Evolutionary conservation across 1,140 invertebrate genomes (phyloP).

Genomic region (Drosophila chauvacae): DNA sequence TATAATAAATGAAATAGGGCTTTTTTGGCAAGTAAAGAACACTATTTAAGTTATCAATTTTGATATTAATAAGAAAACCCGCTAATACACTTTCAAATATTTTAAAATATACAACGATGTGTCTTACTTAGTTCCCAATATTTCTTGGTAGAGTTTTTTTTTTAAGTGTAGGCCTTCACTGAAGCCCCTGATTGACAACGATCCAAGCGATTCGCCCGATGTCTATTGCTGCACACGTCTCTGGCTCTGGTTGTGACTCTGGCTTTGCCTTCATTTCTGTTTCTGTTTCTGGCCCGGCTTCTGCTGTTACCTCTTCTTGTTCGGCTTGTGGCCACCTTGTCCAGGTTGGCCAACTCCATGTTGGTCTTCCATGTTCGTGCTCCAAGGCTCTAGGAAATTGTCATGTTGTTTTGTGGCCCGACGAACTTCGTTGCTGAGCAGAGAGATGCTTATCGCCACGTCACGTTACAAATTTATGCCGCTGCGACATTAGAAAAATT

Average conservation of each 20-base stretch:
- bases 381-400: conserved; percentile 66
- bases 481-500: conserved; percentile 76
- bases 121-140: not conserved
- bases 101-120: not conserved
- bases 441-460: conserved; percentile 69
- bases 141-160: conserved; percentile 3
- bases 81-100: not conserved
- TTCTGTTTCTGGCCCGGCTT: conserved; percentile 20
- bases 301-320: conserved; percentile 17
- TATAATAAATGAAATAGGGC: not conserved
- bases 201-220: conserved; percentile 56
- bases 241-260: conserved; percentile 27
- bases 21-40: not conserved
- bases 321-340: conserved; percentile 45
- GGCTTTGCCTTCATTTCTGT: conserved; percentile 11
- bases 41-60: not conserved
- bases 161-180: conserved; percentile 23
- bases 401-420: conserved; percentile 60
- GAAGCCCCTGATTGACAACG: conserved; percentile 68
- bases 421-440: conserved; percentile 19
- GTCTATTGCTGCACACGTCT: conserved; percentile 71
- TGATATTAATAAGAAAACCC: not conserved
- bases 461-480: conserved; percentile 80
- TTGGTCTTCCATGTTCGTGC: conserved; percentile 66
- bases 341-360: conserved; percentile 38